Conservation (phyloP, 2,113 vertebrate genomes). For the Oncorhynchus masou region DNA sequence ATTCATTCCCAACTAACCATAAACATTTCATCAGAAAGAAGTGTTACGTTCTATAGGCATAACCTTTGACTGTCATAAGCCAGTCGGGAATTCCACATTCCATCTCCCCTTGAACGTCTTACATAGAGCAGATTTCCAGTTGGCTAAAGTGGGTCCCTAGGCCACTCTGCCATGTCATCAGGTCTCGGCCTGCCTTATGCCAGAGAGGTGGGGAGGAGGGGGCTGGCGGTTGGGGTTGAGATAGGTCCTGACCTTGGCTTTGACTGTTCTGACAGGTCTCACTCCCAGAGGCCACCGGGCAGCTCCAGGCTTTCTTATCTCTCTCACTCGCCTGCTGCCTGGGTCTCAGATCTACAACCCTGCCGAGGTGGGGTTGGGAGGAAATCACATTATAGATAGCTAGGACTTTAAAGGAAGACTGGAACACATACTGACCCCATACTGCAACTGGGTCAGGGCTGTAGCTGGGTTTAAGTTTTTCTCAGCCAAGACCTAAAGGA, state of each 20-base stretch:
- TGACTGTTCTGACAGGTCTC: constrained; percentile 13
- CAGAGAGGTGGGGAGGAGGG: constrained; percentile 15
- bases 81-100: constrained; percentile 22
- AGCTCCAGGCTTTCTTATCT: constrained; percentile 47
- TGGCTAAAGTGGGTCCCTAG: constrained; percentile 29
- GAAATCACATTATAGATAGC: not conserved
- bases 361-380: constrained; percentile 30
- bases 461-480: constrained; percentile 40
- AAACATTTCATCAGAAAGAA: constrained; percentile 26
- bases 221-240: not conserved
- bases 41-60: constrained; percentile 39
- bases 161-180: constrained; percentile 35
- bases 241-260: constrained; percentile 55
- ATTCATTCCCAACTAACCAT: constrained; percentile 32
- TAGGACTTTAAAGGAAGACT: not conserved
- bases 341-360: constrained; percentile 38
- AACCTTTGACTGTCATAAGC: constrained; percentile 40
- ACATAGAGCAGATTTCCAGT: constrained; percentile 19
- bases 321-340: constrained; percentile 7
- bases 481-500: constrained; percentile 23
- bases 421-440: constrained; percentile 31
- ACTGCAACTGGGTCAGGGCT: constrained; percentile 26
- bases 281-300: constrained; percentile 27
- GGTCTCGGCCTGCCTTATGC: constrained; percentile 2
- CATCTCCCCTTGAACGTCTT: constrained; percentile 16